Evolutionary conservation across 2,888 invertebrate genomes (phyloP), one percentile per base, ranked within the genome.

Genomic region (Nemoura dubitans): DNA sequence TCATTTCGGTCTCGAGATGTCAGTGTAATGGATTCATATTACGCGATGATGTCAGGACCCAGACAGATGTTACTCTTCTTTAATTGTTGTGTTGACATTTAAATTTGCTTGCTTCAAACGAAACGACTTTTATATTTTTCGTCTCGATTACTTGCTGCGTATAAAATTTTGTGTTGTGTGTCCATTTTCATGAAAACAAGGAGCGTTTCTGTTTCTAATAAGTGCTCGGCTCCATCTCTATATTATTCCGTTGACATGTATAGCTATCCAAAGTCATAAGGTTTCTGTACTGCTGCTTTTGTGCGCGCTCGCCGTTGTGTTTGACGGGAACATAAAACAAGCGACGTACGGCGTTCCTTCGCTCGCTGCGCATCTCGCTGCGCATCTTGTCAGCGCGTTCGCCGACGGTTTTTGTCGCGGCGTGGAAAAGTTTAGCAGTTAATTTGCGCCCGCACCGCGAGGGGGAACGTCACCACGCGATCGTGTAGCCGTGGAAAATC

Each of bases 1-100:
- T 21, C 59, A 59, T 21, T 59, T 59, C 21, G 59, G 10, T 21
- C 16, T 14, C 3, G 59, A 59, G 59, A 59, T 59, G 59, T 59
- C 59, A 59, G 59, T 3, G 21, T 7, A 59, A 59, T 59, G 59
- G 59, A 59, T 59, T 59, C 3, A 59, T 59, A 21, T 59, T 59
- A 59, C 14, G 10, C 36, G 59, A 59, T 59, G 59, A 59, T 59
- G 10, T 59, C 59, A 59, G 59, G 2, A 59, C 14, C 2, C 21
- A 59, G 59, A 59, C 59, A 59, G 59, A 59, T 59, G 59, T 59
- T 59, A 59, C 59, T 59, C 21, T 10, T 59, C 59, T 59, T 36
- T 59, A 59, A 59, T 59, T 59, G 21, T 59, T 59, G 59, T 59
- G 59, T 59, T 59, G 59, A 59, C 59, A 59, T 59, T 59, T 59